These are phyloP conservation scores for Protomyctophum bolini DNA, from an alignment of 2,113 vertebrate genomes.

Conservation along the genomic window DNA sequence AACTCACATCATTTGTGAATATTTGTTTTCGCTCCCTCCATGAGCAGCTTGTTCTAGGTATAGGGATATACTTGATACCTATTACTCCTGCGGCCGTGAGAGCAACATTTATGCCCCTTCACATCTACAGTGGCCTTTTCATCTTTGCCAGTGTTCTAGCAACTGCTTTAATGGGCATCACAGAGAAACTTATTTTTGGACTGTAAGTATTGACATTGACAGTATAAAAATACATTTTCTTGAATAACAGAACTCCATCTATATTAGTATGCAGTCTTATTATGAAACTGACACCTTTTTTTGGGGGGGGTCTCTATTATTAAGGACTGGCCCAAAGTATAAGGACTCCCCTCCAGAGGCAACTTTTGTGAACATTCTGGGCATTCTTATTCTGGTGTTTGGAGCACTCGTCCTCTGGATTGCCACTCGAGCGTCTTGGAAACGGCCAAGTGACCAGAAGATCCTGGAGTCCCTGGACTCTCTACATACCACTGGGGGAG, in stretches of 20 bases:
- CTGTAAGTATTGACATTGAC: slow-evolving; percentile 84
- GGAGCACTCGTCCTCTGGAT: slow-evolving; percentile 90
- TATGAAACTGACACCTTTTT: neutral
- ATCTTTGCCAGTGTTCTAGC: slow-evolving; percentile 88
- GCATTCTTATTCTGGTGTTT: slow-evolving; percentile 85
- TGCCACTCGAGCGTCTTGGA: slow-evolving; percentile 87
- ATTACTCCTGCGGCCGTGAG: slow-evolving; percentile 82
- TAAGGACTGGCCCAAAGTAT: slow-evolving; percentile 78
- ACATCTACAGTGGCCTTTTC: slow-evolving; percentile 87
- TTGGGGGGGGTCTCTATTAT: neutral
- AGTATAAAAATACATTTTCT: neutral
- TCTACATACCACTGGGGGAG: slow-evolving; percentile 52
- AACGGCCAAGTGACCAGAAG: slow-evolving; percentile 83
- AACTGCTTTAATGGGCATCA: slow-evolving; percentile 90
- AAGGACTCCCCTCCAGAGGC: slow-evolving; percentile 86
- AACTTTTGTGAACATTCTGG: slow-evolving; percentile 86
- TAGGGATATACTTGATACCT: slow-evolving; percentile 88
- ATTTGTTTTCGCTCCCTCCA: slow-evolving; percentile 39
- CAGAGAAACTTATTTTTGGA: slow-evolving; percentile 92
- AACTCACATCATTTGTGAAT: neutral
- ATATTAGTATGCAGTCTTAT: neutral
- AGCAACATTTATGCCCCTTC: slow-evolving; percentile 85
- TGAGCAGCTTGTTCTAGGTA: slow-evolving; percentile 86
- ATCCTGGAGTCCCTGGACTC: slow-evolving; percentile 45
- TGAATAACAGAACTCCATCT: neutral